Evolutionary conservation across 1,140 invertebrate species (phyloP).

Genomic region (Drosophila sucinea): DNA sequence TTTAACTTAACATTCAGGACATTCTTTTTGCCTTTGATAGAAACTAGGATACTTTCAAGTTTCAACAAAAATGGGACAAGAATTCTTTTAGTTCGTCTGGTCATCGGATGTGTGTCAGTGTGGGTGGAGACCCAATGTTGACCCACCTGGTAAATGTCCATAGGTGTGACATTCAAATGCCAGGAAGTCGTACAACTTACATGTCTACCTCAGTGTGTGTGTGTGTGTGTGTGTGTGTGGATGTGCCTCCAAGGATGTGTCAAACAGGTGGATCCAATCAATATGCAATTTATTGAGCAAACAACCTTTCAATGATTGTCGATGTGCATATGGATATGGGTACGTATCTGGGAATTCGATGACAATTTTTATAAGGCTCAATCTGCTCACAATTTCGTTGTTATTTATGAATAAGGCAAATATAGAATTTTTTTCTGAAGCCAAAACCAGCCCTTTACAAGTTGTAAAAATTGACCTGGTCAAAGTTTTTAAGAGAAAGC

Average conservation of each 20-base stretch:
- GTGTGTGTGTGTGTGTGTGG: neutral
- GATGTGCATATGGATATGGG: neutral
- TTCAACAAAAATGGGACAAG: neutral
- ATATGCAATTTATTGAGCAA: conserved; percentile 14
- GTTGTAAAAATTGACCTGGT: too few relatives aligned
- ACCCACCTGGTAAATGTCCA: conserved; percentile 4
- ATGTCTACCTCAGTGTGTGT: neutral
- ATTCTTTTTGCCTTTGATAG: neutral
- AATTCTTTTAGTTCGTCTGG: conserved; percentile 9
- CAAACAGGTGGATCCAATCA: conserved; percentile 10
- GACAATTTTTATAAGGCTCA: conserved; percentile 6
- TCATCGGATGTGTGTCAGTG: neutral
- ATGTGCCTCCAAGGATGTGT: neutral
- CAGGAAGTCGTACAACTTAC: conserved; percentile 7
- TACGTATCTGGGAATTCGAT: neutral
- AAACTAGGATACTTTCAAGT: neutral
- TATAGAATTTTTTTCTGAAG: too few relatives aligned
- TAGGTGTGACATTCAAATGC: conserved; percentile 10
- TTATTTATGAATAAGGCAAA: neutral
- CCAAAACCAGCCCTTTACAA: too few relatives aligned
- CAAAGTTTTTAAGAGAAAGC: too few relatives aligned
- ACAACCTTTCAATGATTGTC: conserved; percentile 1
- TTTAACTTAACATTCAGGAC: conserved; percentile 6
- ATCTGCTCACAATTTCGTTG: neutral
- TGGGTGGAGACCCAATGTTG: neutral